These are phyloP conservation scores for Oncopodura yosiiana DNA, from an alignment of 1,140 invertebrate species.

Conservation along the genomic window DNA sequence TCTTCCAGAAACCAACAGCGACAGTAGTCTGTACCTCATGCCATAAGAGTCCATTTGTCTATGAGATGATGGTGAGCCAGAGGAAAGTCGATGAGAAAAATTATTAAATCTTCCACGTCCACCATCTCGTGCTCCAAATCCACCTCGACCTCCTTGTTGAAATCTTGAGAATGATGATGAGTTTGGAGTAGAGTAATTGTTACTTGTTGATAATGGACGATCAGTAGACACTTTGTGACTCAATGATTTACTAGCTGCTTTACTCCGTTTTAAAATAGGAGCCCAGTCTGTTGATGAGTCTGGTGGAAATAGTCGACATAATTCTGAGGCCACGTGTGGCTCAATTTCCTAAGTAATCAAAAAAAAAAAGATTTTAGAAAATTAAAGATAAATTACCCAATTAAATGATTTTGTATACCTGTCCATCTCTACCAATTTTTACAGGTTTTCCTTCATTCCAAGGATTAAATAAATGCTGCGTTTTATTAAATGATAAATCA, in stretches of 20 bases:
- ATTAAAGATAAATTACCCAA: background rate
- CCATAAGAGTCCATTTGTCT: too few relatives aligned
- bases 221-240: too few relatives aligned
- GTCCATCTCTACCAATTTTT: conserved; percentile 95
- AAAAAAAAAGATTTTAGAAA: conserved; percentile 5
- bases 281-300: conserved; percentile 88
- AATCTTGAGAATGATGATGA: conserved; percentile 43
- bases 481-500: conserved; percentile 84
- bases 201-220: too few relatives aligned
- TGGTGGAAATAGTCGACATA: conserved; percentile 86
- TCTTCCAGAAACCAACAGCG: too few relatives aligned
- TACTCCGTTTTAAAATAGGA: conserved; percentile 76
- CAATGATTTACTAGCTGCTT: conserved; percentile 60
- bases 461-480: conserved; percentile 87
- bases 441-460: conserved; percentile 99
- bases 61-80: too few relatives aligned
- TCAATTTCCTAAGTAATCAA: conserved; percentile 69
- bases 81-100: conserved; percentile 41
- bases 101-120: conserved; percentile 22
- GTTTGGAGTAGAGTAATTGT: too few relatives aligned
- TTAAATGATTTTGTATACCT: conserved; percentile 39
- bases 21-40: too few relatives aligned
- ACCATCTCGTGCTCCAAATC: conserved; percentile 38
- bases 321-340: conserved; percentile 82
- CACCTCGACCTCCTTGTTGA: conserved; percentile 43